phyloP scores from a whole-genome alignment of 2,113 vertebrate species.

The Upupa epops region DNA sequence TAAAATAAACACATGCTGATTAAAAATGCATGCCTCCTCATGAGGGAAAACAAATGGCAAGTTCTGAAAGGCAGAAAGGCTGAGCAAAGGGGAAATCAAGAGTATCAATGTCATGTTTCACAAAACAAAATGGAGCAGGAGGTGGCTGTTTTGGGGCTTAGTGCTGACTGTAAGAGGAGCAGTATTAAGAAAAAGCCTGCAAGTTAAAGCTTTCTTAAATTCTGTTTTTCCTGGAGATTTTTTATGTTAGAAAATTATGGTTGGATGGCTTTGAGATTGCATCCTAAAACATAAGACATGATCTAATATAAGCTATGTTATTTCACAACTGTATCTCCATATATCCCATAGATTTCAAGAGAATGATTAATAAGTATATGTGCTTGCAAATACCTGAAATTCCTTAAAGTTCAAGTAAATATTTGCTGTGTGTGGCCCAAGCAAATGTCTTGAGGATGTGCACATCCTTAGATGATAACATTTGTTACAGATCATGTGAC shows the following conservation, averaged over 20 bases:
- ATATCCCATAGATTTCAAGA: not conserved
- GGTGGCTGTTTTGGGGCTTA: not conserved
- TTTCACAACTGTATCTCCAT: not conserved
- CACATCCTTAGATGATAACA: not conserved
- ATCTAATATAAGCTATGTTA: not conserved
- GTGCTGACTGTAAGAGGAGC: not conserved
- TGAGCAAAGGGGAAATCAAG: not conserved
- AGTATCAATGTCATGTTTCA: not conserved
- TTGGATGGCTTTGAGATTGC: not conserved
- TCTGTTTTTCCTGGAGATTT: not conserved
- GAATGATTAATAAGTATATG: not conserved
- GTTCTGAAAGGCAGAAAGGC: not conserved
- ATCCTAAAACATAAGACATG: not conserved
- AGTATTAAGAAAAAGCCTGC: not conserved
- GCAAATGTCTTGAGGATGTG: not conserved
- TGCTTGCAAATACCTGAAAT: not conserved
- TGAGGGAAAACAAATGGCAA: not conserved
- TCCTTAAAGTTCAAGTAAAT: not conserved
- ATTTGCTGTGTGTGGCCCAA: not conserved
- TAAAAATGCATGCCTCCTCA: conserved; percentile 4
- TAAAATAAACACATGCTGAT: conserved; percentile 11
- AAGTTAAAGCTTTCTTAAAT: not conserved
- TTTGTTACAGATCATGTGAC: not conserved
- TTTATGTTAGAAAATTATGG: not conserved
- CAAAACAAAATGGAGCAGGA: not conserved